Base-by-base conservation (phyloP, 92 coral and sea anemone species). In the Montipora capitata region DNA sequence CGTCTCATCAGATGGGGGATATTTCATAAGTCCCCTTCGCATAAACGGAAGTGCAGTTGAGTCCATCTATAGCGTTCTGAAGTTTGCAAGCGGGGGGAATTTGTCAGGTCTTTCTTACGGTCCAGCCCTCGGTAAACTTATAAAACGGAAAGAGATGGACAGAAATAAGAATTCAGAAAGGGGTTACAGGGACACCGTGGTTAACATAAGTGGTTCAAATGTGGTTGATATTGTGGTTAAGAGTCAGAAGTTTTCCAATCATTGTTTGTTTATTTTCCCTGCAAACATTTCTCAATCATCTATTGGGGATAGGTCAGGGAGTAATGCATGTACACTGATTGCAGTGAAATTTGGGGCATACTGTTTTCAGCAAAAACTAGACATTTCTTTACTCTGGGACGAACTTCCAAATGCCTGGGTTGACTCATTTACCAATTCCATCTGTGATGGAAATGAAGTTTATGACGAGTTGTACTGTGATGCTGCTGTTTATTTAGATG, bases 31-130 rank as follows among this genome's bases (percentile, higher is more conserved):
- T 75, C 92, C 88, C 5, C 61, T 89, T 3, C 74, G 88, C 38
- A 76, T 89, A 12, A 89, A 82, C 67, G 92, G 92, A 4, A 82
- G 92, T 82, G 88, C 88, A 17, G 15, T 82, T n/a, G 88, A 89
- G 20, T 89, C 88, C 35, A 76, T 82, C 15, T 89, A 68, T 20
- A 81, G 89, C 16, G n/a, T 85, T 10, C 76, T 85, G 10, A 85
- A 85, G 68, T 71, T 17, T 82, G 11, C 88, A 1, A 74, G 88
- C 74, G 88, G 88, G 42, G 88, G 81, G 45, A 84, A 73, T 39
- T 7, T 84, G 54, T 84, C 81, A 51, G 81, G 72, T 7, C 15
- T 69, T 4, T 84, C 88, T 13, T 74, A 84, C 58, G 82, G 74
- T 62, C 88, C 88, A 3, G 73, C 74, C 39, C 73, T 74, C 27